phyloP scores from a whole-genome alignment of 2,797 vertebrate species.

The Pipistrellus nathusii region DNA sequence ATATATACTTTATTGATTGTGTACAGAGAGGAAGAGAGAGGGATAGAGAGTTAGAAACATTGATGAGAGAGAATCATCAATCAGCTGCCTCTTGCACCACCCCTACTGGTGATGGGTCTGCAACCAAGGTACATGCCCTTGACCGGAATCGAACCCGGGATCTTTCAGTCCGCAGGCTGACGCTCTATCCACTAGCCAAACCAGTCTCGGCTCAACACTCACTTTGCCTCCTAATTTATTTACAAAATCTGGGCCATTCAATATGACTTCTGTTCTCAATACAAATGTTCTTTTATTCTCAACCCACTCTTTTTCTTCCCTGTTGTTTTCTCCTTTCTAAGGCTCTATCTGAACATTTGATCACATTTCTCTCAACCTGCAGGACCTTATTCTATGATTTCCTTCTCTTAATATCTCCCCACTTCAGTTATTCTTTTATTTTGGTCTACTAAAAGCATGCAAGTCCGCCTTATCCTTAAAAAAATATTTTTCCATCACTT shows the following conservation, averaged over 20 bases:
- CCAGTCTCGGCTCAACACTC: background rate
- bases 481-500: background rate
- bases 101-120: no score
- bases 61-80: no score
- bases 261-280: background rate
- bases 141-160: no score
- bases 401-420: background rate
- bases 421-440: slow-evolving; percentile 2
- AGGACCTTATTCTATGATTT: slow-evolving; percentile 1
- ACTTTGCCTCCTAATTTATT: slow-evolving; percentile 18
- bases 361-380: slow-evolving; percentile 8
- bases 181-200: no score
- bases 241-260: slow-evolving; percentile 28
- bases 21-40: no score
- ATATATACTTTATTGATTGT: no score
- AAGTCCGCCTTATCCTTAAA: background rate
- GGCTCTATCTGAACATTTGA: background rate
- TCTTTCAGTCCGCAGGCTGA: no score
- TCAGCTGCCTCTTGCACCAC: no score
- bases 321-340: background rate
- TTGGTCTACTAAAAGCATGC: background rate
- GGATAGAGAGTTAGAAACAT: no score
- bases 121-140: no score
- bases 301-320: background rate
- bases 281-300: slow-evolving; percentile 27